Conservation (phyloP, 2,888 invertebrate genomes). For the Andrena trimmerana region DNA sequence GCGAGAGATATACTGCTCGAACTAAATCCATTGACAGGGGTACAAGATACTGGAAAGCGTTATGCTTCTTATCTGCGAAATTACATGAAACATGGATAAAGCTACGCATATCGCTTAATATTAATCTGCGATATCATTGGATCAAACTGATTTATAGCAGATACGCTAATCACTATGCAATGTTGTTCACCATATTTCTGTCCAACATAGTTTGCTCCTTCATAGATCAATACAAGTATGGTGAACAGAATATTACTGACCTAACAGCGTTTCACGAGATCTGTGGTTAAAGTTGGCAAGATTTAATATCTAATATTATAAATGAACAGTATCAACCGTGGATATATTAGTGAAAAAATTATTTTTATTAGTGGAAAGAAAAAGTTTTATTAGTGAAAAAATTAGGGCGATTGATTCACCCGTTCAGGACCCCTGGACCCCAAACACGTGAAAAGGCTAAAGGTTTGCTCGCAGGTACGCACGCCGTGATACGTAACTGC, state of each 20-base stretch:
- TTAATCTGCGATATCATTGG: neutral
- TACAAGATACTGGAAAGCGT: neutral
- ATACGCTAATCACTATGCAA: neutral
- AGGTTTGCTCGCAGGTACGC: constrained; percentile 46
- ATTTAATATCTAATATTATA: neutral
- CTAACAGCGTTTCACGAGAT: neutral
- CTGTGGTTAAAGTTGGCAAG: neutral
- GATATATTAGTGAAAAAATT: neutral
- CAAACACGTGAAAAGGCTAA: constrained; percentile 49
- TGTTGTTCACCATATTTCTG: neutral
- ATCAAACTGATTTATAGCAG: neutral
- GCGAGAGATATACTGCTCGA: neutral
- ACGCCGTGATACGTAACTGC: constrained; percentile 70
- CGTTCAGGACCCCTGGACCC: neutral
- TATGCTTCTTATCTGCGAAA: neutral
- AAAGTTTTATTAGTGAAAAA: neutral
- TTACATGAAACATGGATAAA: neutral
- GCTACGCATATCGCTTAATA: neutral
- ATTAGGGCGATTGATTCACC: constrained; percentile 20
- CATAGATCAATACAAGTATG: neutral
- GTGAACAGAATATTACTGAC: neutral
- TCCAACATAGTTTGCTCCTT: neutral
- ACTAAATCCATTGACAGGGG: neutral
- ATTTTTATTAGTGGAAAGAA: neutral
- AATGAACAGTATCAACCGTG: neutral